Base-by-base conservation (phyloP, 2,797 vertebrate species). In the Pangasius larnaudii region DNA sequence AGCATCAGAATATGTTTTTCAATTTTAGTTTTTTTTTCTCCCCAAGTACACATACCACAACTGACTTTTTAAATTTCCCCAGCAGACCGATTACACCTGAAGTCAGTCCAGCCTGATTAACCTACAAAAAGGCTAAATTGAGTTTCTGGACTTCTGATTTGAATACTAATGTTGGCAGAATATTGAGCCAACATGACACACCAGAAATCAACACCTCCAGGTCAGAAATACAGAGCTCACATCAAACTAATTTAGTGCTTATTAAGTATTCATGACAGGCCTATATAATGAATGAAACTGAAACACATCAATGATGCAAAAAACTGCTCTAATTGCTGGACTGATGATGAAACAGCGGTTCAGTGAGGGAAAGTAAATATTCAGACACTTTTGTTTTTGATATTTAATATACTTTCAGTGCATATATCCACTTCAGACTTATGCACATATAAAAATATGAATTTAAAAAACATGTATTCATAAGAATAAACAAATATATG, bases 121-220 rank as follows among this genome's bases (percentile, higher is more conserved):
- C 67, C 30, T 82, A 58, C 53, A 69, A 65, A 53, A 84, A 71
- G n/a, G 19, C 36, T 82, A 22, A 67, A 75, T 84, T 80, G 27
- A 84, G 63, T 78, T 86, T 71, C 33, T 36, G 22, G 13, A 16
- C 46, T 61, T 88, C 53, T 33, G 53, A 85, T 88, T 83, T 19
- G 85, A 89, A 91, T 89, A 85, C 56, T 89, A 72, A 89, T 87
- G 42, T 16, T 42, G 4, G 74, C 39, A 33, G 63, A 80, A 74
- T 59, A 86, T 79, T 71, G 49, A 84, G 82, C 63, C 53, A 71
- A 49, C n/a, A 58, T 74, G 81, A 58, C 65, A 56, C 36, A 53
- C 2, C 10, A 85, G 85, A 67, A 65, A 61, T 22, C 42, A 74
- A 42, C 56, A 74, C 49, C 81, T 67, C n/a, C 8, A 71, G 30